phyloP scores from a whole-genome alignment of 1,140 invertebrate species.

The Ruditapes philippinarum region DNA sequence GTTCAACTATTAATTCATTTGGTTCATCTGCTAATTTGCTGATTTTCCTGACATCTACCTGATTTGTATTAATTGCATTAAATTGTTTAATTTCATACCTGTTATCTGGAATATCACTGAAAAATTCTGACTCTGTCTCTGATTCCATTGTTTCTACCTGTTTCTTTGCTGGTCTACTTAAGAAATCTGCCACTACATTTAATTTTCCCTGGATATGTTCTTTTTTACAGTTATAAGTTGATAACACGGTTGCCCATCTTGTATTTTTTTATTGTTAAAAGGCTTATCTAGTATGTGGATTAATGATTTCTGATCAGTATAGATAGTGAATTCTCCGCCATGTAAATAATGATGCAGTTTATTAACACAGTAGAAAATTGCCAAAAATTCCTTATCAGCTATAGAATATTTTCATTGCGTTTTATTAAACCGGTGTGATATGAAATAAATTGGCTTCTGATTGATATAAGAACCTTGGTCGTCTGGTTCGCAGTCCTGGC shows the following conservation, averaged over 20 bases:
- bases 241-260: constrained; percentile 66
- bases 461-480: neutral
- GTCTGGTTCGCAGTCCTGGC: neutral
- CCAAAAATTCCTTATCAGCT: constrained; percentile 74
- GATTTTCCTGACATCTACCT: too few relatives aligned
- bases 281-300: neutral
- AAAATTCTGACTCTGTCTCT: too few relatives aligned
- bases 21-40: too few relatives aligned
- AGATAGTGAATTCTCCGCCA: constrained; percentile 70
- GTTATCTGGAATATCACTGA: too few relatives aligned
- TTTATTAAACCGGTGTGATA: constrained; percentile 71
- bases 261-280: constrained; percentile 74
- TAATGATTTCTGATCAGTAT: constrained; percentile 50
- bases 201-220: constrained; percentile 62
- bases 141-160: too few relatives aligned
- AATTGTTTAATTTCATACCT: too few relatives aligned
- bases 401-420: constrained; percentile 69
- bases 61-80: too few relatives aligned
- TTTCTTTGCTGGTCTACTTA: too few relatives aligned
- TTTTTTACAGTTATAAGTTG: constrained; percentile 65
- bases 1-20: too few relatives aligned
- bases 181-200: constrained; percentile 72
- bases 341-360: constrained; percentile 78
- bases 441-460: constrained; percentile 69
- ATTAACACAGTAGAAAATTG: constrained; percentile 75